phyloP scores from a whole-genome alignment of 1,140 invertebrate species.

The Dolichoris vasculosae region DNA sequence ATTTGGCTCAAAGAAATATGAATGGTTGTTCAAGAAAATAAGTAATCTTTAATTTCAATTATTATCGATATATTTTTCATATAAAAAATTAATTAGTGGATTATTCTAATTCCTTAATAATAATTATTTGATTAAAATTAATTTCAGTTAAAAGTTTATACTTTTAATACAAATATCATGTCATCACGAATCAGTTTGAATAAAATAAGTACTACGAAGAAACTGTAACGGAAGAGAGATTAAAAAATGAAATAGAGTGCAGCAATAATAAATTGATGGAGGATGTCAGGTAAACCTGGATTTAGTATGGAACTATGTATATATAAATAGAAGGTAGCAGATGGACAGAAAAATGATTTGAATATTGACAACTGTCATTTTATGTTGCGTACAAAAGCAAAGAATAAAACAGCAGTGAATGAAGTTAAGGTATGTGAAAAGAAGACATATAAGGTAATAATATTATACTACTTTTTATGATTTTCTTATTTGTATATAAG shows the following conservation, averaged over 20 bases:
- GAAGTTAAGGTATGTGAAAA: not conserved
- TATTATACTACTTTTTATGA: too few species aligned
- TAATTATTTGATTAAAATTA: too few species aligned
- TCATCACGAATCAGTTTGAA: not conserved
- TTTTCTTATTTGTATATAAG: too few species aligned
- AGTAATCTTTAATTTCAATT: too few species aligned
- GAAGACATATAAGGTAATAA: not conserved
- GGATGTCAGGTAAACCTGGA: not conserved
- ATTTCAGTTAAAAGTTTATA: too few species aligned
- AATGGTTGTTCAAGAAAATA: too few species aligned
- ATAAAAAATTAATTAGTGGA: too few species aligned
- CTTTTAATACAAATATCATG: too few species aligned
- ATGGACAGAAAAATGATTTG: not conserved
- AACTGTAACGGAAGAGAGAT: not conserved
- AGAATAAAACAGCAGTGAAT: not conserved
- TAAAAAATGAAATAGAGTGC: not conserved
- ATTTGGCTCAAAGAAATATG: too few species aligned
- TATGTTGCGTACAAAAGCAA: not conserved
- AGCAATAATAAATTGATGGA: not conserved
- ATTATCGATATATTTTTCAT: too few species aligned
- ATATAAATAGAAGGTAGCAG: not conserved
- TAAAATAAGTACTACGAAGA: not conserved
- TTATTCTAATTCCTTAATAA: too few species aligned
- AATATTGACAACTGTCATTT: constrained; percentile 3
- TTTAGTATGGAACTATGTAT: not conserved